Evolutionary conservation across 2,888 invertebrate genomes (phyloP).

Genomic region (Atrina japonica): DNA sequence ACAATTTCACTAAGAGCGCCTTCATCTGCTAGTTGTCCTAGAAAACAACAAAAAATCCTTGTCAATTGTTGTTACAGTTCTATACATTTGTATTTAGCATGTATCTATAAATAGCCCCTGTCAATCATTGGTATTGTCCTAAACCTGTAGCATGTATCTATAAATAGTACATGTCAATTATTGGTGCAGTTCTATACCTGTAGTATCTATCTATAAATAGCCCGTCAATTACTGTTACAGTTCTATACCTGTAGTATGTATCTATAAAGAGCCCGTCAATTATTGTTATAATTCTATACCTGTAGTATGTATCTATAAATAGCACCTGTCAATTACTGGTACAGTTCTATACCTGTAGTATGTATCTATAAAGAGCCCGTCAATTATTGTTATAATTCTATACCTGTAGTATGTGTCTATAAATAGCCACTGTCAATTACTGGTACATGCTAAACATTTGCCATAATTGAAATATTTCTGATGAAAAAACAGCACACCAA

Average conservation of each 20-base stretch:
- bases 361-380: too few species aligned
- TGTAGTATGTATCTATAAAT: not conserved
- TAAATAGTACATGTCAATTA: not conserved
- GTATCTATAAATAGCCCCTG: not conserved
- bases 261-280: not conserved
- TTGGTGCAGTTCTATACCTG: too few species aligned
- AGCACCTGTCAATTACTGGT: too few species aligned
- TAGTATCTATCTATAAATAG: too few species aligned
- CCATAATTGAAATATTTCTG: too few species aligned
- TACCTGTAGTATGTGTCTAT: not conserved
- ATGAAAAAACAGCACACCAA: too few species aligned
- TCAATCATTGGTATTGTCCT: not conserved
- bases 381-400: not conserved
- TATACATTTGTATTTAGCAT: not conserved
- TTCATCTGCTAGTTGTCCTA: conserved; percentile 66
- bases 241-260: not conserved
- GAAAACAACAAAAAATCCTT: not conserved
- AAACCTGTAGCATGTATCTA: not conserved
- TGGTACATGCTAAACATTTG: too few species aligned
- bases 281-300: not conserved
- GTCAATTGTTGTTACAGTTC: not conserved
- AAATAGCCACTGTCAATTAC: not conserved
- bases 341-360: too few species aligned
- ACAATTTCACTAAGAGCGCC: conserved; percentile 52
- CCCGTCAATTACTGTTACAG: not conserved